phyloP scores from a whole-genome alignment of 2,113 vertebrate genomes.

The Sceloporus undulatus region DNA sequence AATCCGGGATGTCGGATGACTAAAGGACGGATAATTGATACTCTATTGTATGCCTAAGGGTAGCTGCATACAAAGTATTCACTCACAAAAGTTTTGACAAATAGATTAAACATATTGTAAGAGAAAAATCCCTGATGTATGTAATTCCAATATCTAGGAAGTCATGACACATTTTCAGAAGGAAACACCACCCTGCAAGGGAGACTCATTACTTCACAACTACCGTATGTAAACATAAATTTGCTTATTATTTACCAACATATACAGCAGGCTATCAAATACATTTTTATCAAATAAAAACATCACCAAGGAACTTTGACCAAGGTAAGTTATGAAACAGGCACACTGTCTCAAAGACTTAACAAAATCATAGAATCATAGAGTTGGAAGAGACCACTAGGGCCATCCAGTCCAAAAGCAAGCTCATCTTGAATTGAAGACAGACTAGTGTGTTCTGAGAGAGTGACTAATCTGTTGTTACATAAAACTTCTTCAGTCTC shows the following conservation, averaged over 20 bases:
- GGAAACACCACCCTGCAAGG: background rate
- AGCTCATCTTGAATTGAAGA: background rate
- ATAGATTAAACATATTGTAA: background rate
- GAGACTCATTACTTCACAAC: background rate
- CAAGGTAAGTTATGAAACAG: background rate
- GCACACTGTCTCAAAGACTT: background rate
- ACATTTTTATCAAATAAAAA: background rate
- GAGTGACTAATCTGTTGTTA: background rate
- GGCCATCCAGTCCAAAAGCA: no score
- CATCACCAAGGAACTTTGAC: background rate
- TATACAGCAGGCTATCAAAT: background rate
- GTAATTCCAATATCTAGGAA: background rate
- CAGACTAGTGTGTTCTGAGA: background rate
- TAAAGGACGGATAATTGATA: no score
- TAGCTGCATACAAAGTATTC: background rate
- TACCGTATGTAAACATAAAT: background rate
- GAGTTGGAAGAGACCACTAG: no score
- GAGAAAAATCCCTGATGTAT: background rate
- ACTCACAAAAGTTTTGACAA: background rate
- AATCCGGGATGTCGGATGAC: no score
- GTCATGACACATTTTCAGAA: background rate
- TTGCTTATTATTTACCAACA: constrained; percentile 2
- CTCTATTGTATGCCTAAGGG: no score
- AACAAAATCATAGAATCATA: no score
- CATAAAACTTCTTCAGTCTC: background rate